Conservation (phyloP, 2,888 invertebrate species). For the Melanotus villosus region DNA sequence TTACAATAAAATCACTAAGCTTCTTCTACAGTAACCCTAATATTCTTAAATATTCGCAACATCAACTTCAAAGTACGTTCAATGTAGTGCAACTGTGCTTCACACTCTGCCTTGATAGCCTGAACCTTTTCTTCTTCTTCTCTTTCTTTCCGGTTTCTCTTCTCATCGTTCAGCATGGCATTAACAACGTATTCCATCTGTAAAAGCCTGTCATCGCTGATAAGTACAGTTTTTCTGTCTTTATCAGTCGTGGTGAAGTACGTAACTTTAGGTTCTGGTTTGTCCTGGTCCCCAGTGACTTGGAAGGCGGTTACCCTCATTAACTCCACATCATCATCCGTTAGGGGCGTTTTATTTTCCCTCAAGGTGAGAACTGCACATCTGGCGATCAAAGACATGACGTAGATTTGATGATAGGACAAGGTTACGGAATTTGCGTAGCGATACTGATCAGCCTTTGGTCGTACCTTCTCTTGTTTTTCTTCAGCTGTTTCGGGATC, state of each 20-base stretch:
- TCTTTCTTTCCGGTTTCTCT: too few species aligned
- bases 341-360: too few species aligned
- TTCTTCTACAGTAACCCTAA: too few species aligned
- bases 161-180: neutral
- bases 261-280: too few species aligned
- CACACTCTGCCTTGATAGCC: too few species aligned
- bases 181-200: conserved; percentile 28
- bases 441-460: conserved; percentile 35
- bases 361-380: neutral
- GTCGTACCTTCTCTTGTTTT: conserved; percentile 24
- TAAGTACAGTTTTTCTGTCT: neutral
- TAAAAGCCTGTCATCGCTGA: conserved; percentile 21
- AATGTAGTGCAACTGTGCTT: too few species aligned
- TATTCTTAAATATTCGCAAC: too few species aligned
- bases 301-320: neutral
- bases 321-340: neutral
- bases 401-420: conserved; percentile 8
- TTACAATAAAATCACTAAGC: too few species aligned
- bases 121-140: too few species aligned
- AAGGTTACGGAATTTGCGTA: conserved; percentile 26
- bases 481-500: neutral
- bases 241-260: neutral
- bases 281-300: neutral
- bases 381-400: conserved; percentile 28
- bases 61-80: too few species aligned